Conservation (phyloP, 2,113 vertebrate genomes). For the Neoarius graeffei region DNA sequence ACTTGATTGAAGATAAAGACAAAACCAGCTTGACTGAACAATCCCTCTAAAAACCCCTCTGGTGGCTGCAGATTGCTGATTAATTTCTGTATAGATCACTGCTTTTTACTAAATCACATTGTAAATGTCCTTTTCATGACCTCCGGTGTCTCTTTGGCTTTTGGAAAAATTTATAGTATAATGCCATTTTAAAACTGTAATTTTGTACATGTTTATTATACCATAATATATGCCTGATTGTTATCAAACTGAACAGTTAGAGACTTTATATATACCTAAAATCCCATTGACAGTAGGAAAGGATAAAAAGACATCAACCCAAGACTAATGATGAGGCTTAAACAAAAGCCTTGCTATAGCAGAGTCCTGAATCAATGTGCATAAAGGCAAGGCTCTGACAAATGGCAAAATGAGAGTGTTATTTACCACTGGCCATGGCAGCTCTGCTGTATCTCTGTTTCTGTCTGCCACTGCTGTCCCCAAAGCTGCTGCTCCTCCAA, state of each 20-base stretch:
- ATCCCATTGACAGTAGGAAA: neutral
- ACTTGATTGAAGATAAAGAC: neutral
- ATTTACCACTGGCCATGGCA: slow-evolving; percentile 87
- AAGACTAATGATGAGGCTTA: slow-evolving; percentile 7
- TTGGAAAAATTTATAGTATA: neutral
- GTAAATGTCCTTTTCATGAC: neutral
- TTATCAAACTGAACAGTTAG: neutral
- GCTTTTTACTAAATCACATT: neutral
- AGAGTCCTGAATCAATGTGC: neutral
- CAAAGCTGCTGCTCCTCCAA: slow-evolving; percentile 67
- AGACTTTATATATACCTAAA: neutral
- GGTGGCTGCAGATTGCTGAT: neutral
- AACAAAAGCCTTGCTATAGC: neutral
- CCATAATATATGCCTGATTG: neutral
- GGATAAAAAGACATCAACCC: neutral
- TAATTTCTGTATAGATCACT: neutral
- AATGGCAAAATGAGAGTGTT: neutral
- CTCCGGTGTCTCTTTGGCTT: neutral
- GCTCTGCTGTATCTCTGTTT: slow-evolving; percentile 63
- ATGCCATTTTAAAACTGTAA: neutral
- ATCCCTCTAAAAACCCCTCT: neutral
- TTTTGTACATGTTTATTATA: neutral
- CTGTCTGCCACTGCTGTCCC: slow-evolving; percentile 63
- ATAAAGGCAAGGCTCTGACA: neutral
- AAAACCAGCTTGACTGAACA: neutral